These are phyloP conservation scores for Cerceris rybyensis DNA, from an alignment of 2,888 invertebrate species.

Conservation along the genomic window DNA sequence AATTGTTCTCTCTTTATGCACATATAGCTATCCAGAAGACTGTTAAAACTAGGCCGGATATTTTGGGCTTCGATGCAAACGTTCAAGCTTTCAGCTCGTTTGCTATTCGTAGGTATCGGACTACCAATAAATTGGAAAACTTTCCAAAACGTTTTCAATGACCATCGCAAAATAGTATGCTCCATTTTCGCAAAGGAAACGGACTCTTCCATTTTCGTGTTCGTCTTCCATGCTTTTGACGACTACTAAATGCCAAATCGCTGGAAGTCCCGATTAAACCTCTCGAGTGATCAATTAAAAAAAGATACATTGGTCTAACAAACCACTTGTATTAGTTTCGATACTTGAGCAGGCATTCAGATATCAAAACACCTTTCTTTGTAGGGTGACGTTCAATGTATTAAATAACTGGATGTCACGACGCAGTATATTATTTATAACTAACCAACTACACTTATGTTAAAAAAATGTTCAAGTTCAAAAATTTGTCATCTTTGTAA, in stretches of 20 bases:
- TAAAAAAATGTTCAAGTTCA: no score
- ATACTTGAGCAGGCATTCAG: no score
- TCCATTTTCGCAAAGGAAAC: conserved; percentile 50
- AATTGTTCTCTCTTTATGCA: conserved; percentile 50
- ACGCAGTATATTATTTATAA: no score
- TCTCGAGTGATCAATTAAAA: background rate
- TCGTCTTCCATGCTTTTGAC: background rate
- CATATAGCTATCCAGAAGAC: conserved; percentile 56
- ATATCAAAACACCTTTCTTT: no score
- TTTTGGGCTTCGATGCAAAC: conserved; percentile 70
- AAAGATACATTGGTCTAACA: no score
- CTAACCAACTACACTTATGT: no score
- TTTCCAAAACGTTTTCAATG: conserved; percentile 65
- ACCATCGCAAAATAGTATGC: conserved; percentile 28
- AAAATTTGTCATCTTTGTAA: no score
- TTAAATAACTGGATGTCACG: no score
- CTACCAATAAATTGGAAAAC: conserved; percentile 74
- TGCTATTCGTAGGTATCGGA: conserved; percentile 67
- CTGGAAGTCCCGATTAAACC: background rate
- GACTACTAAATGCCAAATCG: conserved; percentile 10
- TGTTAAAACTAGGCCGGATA: conserved; percentile 76
- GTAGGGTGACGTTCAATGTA: no score
- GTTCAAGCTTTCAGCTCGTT: conserved; percentile 61
- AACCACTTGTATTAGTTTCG: no score
- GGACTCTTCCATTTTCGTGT: conserved; percentile 18